Conservation (phyloP, 2,113 vertebrate species). For the Platichthys flesus region DNA sequence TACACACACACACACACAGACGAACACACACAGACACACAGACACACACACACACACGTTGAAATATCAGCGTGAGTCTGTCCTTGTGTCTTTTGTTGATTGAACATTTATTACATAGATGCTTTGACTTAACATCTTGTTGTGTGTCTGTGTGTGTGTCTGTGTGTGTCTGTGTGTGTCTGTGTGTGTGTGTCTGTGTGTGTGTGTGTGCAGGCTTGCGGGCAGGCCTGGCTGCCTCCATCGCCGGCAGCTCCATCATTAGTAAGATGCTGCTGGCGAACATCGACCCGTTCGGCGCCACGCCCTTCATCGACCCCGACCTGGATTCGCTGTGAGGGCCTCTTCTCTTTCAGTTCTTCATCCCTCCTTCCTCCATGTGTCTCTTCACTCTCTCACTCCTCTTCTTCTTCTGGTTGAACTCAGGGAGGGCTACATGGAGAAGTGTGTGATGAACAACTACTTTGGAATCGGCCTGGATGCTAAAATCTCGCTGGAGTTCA, state of each 20-base stretch:
- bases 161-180: slow-evolving; percentile 37
- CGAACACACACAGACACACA: slow-evolving; percentile 18
- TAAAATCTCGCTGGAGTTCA: slow-evolving; percentile 98
- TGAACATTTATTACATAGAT: too few relatives aligned
- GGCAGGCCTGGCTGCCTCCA: slow-evolving; percentile 96
- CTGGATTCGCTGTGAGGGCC: slow-evolving; percentile 93
- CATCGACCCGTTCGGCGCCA: slow-evolving; percentile 96
- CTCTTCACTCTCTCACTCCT: not conserved
- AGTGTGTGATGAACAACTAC: slow-evolving; percentile 99
- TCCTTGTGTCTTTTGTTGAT: slow-evolving; percentile 32
- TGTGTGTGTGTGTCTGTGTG: slow-evolving; percentile 33
- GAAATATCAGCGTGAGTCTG: not conserved
- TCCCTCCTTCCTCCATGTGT: not conserved
- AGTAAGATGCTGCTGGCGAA: slow-evolving; percentile 99
- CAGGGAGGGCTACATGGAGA: slow-evolving; percentile 98
- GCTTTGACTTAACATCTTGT: too few relatives aligned
- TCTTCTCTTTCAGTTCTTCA: not conserved
- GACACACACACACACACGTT: slow-evolving; percentile 15
- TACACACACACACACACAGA: slow-evolving; percentile 65
- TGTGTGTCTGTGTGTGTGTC: slow-evolving; percentile 24
- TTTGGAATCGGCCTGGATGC: slow-evolving; percentile 98
- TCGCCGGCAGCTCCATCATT: slow-evolving; percentile 98
- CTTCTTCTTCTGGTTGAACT: not conserved
- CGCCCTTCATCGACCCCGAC: slow-evolving; percentile 96
- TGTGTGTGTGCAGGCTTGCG: slow-evolving; percentile 86